Evolutionary conservation across 2,113 vertebrate species (phyloP).

Genomic region (Hemiscyllium ocellatum): DNA sequence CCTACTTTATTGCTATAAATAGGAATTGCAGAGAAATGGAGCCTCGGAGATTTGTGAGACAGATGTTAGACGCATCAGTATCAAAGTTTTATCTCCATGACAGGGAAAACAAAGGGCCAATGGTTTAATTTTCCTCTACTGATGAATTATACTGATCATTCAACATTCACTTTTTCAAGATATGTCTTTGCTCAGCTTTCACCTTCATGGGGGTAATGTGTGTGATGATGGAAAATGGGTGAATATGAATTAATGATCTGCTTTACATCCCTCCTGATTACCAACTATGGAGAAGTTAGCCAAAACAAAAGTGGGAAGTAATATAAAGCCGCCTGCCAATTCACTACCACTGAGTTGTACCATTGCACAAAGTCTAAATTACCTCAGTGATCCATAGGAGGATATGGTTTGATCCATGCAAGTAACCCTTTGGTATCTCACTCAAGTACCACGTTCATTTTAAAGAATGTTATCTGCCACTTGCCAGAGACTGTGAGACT

Average conservation of each 20-base stretch:
- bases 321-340: background rate
- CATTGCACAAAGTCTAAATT: background rate
- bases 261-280: background rate
- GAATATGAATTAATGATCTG: background rate
- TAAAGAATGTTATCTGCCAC: background rate
- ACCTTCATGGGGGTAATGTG: background rate
- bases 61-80: background rate
- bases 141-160: background rate
- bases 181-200: background rate
- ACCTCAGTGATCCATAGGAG: background rate
- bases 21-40: background rate
- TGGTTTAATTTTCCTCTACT: background rate
- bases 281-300: background rate
- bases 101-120: background rate
- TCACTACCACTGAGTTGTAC: background rate
- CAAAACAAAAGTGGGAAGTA: background rate
- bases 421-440: background rate
- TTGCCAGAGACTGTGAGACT: background rate
- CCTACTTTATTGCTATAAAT: background rate
- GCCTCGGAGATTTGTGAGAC: background rate
- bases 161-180: background rate
- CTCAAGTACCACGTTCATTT: background rate
- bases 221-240: background rate
- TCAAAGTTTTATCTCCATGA: background rate
- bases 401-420: background rate